These are phyloP conservation scores for Oostethus manadensis DNA, from an alignment of 2,113 vertebrate species.

Conservation along the genomic window DNA sequence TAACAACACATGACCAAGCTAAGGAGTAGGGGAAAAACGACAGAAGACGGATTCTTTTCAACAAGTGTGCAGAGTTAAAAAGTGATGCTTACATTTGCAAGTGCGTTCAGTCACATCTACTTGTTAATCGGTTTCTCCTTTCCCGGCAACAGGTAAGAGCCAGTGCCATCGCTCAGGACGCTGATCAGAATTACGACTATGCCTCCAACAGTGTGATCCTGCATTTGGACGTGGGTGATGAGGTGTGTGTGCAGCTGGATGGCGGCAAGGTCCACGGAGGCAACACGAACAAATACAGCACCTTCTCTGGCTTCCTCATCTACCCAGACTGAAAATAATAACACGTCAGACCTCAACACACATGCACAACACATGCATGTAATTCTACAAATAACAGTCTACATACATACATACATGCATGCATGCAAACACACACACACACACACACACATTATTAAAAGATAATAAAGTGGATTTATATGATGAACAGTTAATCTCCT, in stretches of 20 bases:
- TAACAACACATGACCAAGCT: constrained; percentile 16
- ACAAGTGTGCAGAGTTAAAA: constrained; percentile 12
- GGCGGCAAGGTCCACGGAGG: constrained; percentile 93
- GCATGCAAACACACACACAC: constrained; percentile 11
- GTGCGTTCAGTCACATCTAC: constrained; percentile 41
- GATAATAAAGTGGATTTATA: constrained; percentile 24
- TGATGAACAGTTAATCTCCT: constrained; percentile 38
- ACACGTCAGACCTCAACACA: background rate
- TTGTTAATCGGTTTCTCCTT: constrained; percentile 39
- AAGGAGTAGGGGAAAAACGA: background rate
- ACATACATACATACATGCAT: constrained; percentile 23
- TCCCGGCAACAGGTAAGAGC: constrained; percentile 71
- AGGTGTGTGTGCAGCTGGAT: constrained; percentile 91
- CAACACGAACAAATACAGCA: constrained; percentile 96
- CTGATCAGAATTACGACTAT: constrained; percentile 91
- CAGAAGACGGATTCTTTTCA: constrained; percentile 3
- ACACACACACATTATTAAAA: constrained; percentile 12
- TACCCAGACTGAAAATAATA: constrained; percentile 79
- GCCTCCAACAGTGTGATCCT: constrained; percentile 92
- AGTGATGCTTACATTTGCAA: constrained; percentile 30
- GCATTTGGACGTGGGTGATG: constrained; percentile 90
- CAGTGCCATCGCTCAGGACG: constrained; percentile 78
- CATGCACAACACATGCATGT: constrained; percentile 6
- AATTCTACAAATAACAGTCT: constrained; percentile 12
- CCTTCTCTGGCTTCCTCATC: constrained; percentile 93